Evolutionary conservation across 2,797 vertebrate species (phyloP), one percentile per base, ranked within the genome.

Genomic region (Catharus ustulatus): DNA sequence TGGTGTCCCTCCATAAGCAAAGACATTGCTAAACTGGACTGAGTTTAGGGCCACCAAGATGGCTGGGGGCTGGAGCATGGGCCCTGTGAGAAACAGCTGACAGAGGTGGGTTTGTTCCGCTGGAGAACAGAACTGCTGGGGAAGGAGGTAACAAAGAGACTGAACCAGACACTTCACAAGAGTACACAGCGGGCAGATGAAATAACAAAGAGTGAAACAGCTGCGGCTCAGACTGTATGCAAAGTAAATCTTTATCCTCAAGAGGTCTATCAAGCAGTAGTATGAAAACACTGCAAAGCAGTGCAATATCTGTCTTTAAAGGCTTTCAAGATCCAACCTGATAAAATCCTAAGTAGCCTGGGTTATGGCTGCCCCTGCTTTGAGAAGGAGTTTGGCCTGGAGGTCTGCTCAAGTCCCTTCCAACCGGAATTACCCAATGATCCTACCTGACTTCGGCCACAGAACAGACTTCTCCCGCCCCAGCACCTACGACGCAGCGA

Each of bases 111-210:
- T 22, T 75, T 30, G 48, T 48, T 78, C 36, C 26, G 58, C 51
- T 51, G 11, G 8, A 72, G 55, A 52, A 69, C 14, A 51, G 20
- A 69, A 34, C 61, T n/a, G 5, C 40, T n/a, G 24, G 9, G 21
- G 13, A 81, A 71, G 16, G 23, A 71, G 32, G 18, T 3, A 42
- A 18, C 8, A 10, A 24, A 17, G 54, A 15, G 3, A 51, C 10
- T 29, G 36, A 86, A 67, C 3, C 40, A 43, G 59, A 43, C 7
- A 4, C 36, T 87, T 49, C 30, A 13, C 20, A 45, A 51, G 23
- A 36, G 23, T 0, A 15, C 30, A 40, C 0, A 0, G 59, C 0
- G 8, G 16, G 12, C 4, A 1, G 22, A 34, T 23, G 23, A 67
- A 23, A 64, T 43, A 73, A 84, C 16, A 32, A 36, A 51, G 29